Base-by-base conservation (phyloP, 2,113 vertebrate genomes). In the Nycticorax nycticorax region DNA sequence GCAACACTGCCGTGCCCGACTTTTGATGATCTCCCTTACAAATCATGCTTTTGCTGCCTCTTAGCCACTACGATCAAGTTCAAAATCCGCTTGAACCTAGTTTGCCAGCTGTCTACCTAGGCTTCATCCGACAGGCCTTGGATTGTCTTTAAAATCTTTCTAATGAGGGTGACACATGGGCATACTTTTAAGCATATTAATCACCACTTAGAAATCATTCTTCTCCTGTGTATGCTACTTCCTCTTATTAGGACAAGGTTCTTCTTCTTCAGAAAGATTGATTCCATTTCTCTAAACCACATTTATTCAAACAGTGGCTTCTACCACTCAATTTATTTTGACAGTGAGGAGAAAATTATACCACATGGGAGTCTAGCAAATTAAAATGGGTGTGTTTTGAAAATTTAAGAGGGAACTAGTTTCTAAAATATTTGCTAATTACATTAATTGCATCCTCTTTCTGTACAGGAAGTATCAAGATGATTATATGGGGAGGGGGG, bases 381-480 rank as follows among this genome's bases (percentile, higher is more conserved):
- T 96, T 94, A 92, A 88, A 95, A 94, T 78, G 72, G 92, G 95
- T 92, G 93, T 95, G 88, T 85, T 87, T 85, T 86, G 78, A 93
- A 95, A 71, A 96, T 84, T 88, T 96, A 86, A 89, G 87, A 94
- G 85, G 71, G 88, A 91, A 88, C 93, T 80, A 57, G 92, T 91
- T 96, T 86, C 89, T 76, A 75, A 95, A 96, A 63, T 81, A 97
- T 81, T 92, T 95, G 59, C 50, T 96, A 97, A 97, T 97, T 97
- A 93, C 64, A 72, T 95, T 95, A 96, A 96, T 96, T 93, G 94
- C 78, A 96, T 95, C 93, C 87, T 92, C 76, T 94, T 95, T 96
- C 91, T 95, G 78, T 53, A 89, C 85, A 94, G 96, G 93, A 97
- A 87, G 73, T 75, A 82, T 84, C 64, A 95, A 93, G 79, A 86